Conservation (phyloP, 2,888 invertebrate genomes). For the Lasioglossum vierecki region DNA sequence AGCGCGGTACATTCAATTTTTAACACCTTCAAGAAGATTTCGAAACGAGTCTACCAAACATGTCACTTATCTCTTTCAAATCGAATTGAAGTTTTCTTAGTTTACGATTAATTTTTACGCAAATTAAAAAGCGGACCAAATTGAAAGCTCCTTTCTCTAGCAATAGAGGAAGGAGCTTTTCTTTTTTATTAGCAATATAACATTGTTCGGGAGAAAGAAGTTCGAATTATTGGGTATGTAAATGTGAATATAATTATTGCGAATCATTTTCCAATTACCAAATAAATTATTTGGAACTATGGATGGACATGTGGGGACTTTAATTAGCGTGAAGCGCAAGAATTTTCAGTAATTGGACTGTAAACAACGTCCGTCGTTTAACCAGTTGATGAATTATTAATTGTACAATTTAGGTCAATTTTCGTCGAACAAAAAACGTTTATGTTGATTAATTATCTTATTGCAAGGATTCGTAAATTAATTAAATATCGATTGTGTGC, state of each 20-base stretch:
- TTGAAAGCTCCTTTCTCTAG: neutral
- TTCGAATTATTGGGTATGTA: neutral
- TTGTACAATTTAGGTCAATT: neutral
- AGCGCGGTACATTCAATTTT: neutral
- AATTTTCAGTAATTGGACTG: neutral
- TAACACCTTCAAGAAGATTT: neutral
- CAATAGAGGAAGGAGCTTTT: too few species aligned
- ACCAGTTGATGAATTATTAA: neutral
- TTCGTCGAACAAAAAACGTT: neutral
- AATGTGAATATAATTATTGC: too few species aligned
- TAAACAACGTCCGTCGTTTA: neutral
- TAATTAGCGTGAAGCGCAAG: neutral
- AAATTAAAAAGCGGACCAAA: neutral
- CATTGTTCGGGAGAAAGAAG: neutral
- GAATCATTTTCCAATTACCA: neutral
- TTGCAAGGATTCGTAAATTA: neutral
- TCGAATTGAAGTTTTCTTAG: neutral
- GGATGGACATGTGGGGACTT: neutral
- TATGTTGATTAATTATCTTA: neutral
- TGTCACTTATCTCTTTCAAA: neutral
- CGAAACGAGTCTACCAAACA: neutral
- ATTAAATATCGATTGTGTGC: neutral
- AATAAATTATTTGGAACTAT: neutral
- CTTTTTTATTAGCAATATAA: neutral
- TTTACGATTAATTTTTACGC: neutral